Conservation (phyloP, 92 coral and sea anemone genomes). For the Bergia sp. region DNA sequence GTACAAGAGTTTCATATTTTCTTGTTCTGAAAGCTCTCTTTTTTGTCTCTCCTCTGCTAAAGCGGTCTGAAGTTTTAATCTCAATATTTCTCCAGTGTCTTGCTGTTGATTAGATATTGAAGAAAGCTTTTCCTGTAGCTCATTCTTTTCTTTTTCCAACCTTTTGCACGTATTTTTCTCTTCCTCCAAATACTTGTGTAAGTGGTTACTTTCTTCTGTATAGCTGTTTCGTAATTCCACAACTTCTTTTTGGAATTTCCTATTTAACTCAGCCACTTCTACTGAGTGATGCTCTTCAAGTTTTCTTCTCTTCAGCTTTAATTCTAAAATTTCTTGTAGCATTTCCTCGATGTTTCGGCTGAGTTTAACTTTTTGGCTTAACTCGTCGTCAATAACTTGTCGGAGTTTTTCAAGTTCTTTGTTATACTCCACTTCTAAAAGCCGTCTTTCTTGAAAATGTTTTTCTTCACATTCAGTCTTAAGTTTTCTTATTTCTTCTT, state of each 20-base stretch:
- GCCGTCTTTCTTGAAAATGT: background rate
- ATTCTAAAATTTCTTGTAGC: slow-evolving; percentile 1
- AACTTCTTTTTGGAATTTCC: slow-evolving; percentile 16
- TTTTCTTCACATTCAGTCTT: background rate
- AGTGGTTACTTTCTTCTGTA: background rate
- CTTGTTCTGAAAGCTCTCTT: slow-evolving; percentile 11
- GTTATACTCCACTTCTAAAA: background rate
- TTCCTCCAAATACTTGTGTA: slow-evolving; percentile 8
- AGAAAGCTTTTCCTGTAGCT: background rate
- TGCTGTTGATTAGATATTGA: background rate
- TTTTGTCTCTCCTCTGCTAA: background rate
- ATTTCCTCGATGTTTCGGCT: slow-evolving; percentile 14
- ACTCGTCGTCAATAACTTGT: slow-evolving; percentile 2
- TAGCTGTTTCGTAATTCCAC: slow-evolving; percentile 13
- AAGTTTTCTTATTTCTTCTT: slow-evolving; percentile 7
- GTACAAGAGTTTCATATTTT: background rate
- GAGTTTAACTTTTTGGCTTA: slow-evolving; percentile 10
- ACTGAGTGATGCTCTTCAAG: slow-evolving; percentile 2
- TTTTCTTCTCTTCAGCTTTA: slow-evolving; percentile 16
- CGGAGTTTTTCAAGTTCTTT: background rate
- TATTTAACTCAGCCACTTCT: background rate
- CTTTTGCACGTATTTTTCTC: background rate
- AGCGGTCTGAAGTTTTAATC: background rate
- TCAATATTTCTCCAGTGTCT: background rate
- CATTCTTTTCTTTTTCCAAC: slow-evolving; percentile 18